Base-by-base conservation (phyloP, 2,888 invertebrate species). In the Melitaea athalia region DNA sequence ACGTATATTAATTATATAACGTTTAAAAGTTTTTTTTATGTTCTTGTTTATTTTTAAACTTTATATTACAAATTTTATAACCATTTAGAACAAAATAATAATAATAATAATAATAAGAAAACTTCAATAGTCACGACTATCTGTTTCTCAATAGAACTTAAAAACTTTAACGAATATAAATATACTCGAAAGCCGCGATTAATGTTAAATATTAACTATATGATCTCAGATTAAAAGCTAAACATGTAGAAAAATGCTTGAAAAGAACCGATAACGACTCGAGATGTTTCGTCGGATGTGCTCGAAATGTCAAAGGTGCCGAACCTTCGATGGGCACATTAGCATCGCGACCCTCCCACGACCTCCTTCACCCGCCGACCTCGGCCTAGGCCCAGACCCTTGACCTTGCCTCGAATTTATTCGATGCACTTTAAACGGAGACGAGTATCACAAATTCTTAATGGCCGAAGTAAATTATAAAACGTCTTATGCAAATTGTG, bases 241-340 rank as follows among this genome's bases (percentile, higher is more conserved):
- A 38, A 8, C 15, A 15, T 42, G 15, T 42, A n/a, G 15, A 57
- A 38, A 57, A 15, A 38, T 11, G 14, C 1, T 57, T 15, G 57
- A 42, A 15, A 15, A 6, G 53, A 55, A 42, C 10, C 33, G 33
- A 55, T 12, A 62, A 67, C 24, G 38, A 38, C 53, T 33, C 61
- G 49, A 57, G 61, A 67, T n/a, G 67, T 49, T 53, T 57, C 10
- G 38, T 57, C 11, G 42, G 3, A 12, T 53, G 57, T 45, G 14
- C 60, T 72, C 74, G 17, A 83, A 87, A 86, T 85, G 88, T 85
- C 88, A 70, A 60, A 68, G 88, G 87, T 88, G 80, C 79, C 75
- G 83, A 86, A 87, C 87, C 88, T 86, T 82, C 78, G 85, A 80
- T 83, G 86, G 84, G 81, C 86, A 83, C 85, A 79, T 77, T 79